These are phyloP conservation scores for Podarcis siculus DNA, from an alignment of 2,797 vertebrate species.

Conservation along the genomic window DNA sequence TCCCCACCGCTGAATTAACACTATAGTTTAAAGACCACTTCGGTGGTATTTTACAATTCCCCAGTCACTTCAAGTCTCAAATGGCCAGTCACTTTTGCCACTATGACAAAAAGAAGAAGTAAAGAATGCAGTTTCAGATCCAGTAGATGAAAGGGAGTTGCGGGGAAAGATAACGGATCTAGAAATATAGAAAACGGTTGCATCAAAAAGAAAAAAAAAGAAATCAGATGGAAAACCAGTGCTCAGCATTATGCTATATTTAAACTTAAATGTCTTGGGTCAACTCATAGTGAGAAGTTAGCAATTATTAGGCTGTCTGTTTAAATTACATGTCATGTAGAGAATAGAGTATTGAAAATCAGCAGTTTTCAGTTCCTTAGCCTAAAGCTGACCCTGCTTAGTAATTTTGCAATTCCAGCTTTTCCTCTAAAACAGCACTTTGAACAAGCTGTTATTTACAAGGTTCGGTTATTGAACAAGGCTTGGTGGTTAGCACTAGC, in stretches of 20 bases:
- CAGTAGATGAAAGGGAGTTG: background rate
- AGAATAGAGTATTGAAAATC: constrained; percentile 53
- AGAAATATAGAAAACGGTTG: background rate
- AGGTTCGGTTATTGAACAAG: constrained; percentile 54
- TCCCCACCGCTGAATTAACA: too few relatives aligned
- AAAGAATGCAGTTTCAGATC: background rate
- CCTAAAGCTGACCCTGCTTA: constrained; percentile 35
- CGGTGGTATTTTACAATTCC: too few relatives aligned
- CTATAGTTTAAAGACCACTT: too few relatives aligned
- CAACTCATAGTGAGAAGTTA: background rate
- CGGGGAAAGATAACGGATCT: background rate
- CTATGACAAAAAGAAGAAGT: background rate
- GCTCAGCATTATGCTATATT: background rate
- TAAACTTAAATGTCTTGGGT: constrained; percentile 3
- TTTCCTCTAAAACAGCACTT: constrained; percentile 34
- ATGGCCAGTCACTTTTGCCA: constrained; percentile 12
- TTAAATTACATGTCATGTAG: constrained; percentile 23
- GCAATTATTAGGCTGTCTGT: constrained; percentile 5
- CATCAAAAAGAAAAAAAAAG: background rate
- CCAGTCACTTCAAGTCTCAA: constrained; percentile 1
- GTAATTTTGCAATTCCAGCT: constrained; percentile 59
- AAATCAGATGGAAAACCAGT: background rate
- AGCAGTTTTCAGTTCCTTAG: constrained; percentile 16
- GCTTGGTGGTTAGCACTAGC: constrained; percentile 30
- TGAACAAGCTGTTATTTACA: constrained; percentile 65